These are phyloP conservation scores for Hemicordylus capensis DNA, from an alignment of 2,113 vertebrate genomes.

Conservation along the genomic window DNA sequence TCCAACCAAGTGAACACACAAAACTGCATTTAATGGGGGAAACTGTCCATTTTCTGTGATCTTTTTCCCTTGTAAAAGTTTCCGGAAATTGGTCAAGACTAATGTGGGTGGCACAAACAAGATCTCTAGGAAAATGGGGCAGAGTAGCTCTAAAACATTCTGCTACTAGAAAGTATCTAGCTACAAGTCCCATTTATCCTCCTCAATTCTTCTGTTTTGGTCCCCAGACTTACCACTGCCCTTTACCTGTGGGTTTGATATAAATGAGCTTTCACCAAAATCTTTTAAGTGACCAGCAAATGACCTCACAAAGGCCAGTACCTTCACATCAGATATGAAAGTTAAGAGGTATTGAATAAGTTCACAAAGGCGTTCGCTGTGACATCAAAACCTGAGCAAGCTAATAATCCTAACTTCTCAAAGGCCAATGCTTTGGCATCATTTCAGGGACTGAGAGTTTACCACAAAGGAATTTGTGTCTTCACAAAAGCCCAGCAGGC, in stretches of 20 bases:
- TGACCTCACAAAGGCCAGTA: background rate
- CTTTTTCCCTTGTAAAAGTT: background rate
- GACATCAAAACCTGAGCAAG: constrained; percentile 4
- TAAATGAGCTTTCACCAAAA: background rate
- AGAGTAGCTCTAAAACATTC: background rate
- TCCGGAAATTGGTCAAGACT: constrained; percentile 26
- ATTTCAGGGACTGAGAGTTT: background rate
- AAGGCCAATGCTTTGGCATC: constrained; percentile 12
- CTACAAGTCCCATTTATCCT: background rate
- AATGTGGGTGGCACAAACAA: constrained; percentile 33
- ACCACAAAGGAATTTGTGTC: background rate
- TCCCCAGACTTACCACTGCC: background rate
- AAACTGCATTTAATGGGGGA: constrained; percentile 48
- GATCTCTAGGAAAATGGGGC: background rate
- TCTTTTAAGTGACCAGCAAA: background rate
- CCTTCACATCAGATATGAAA: background rate
- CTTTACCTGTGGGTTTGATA: background rate
- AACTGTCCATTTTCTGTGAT: constrained; percentile 36
- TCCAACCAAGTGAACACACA: constrained; percentile 28
- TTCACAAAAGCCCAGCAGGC: constrained; percentile 17
- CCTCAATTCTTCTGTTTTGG: background rate
- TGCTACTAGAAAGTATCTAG: background rate
- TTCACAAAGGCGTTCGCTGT: background rate
- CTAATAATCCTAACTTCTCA: constrained; percentile 1
- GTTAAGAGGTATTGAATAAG: background rate